A percentile compares a stretch with the other conserved stretches of the same genome.
Evolutionary conservation across 2,888 invertebrate genomes (phyloP).

Genomic region (Noctua fimbriata): DNA sequence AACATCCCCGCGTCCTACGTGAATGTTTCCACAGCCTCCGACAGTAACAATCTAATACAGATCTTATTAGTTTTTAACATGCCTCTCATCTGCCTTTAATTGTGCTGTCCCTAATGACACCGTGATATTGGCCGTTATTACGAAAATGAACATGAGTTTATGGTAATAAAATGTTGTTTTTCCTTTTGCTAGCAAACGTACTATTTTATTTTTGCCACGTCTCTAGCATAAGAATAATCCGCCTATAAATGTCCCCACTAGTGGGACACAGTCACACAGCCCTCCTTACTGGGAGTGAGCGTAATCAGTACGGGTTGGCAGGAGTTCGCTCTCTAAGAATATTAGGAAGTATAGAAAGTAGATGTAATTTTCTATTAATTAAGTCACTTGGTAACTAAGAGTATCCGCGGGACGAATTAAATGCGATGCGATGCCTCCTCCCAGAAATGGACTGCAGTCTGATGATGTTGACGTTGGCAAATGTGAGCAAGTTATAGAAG

Average conservation of each 20-base stretch:
- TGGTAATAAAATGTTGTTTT: slow-evolving; percentile 38
- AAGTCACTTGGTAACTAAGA: background rate
- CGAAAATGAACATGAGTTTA: slow-evolving; percentile 4
- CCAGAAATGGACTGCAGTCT: no score
- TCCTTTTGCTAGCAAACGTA: background rate
- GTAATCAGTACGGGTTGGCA: no score
- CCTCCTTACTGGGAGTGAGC: no score
- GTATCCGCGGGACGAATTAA: background rate
- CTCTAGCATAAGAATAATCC: background rate
- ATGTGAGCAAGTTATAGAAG: background rate
- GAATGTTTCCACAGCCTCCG: slow-evolving; percentile 29
- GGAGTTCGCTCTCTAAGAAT: background rate
- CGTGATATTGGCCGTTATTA: slow-evolving; percentile 41
- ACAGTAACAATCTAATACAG: slow-evolving; percentile 9
- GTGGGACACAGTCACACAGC: background rate
- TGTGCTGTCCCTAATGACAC: slow-evolving; percentile 43
- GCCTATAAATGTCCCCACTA: background rate
- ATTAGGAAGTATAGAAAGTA: background rate
- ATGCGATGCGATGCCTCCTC: no score
- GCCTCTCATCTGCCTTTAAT: slow-evolving; percentile 46
- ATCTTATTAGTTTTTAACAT: slow-evolving; percentile 58
- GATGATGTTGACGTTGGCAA: background rate
- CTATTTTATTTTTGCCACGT: slow-evolving; percentile 1
- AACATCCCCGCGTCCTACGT: slow-evolving; percentile 20
- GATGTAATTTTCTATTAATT: background rate